phyloP scores from a whole-genome alignment of 1,140 invertebrate species.

The Agrypnia vestita region DNA sequence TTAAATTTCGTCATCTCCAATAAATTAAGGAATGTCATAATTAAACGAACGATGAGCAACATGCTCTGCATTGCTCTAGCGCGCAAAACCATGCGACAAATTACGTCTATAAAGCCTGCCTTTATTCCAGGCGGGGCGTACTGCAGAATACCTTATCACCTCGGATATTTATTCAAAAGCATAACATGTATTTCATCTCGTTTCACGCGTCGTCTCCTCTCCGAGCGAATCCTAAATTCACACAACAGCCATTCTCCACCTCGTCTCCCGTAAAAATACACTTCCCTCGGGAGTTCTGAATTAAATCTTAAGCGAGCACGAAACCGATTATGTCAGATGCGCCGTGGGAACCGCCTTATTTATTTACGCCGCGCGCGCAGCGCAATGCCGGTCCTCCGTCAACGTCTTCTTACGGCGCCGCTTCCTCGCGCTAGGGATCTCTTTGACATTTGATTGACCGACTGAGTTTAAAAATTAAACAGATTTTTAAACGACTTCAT shows the following conservation, averaged over 20 bases:
- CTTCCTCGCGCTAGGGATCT: too few species aligned
- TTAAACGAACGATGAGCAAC: too few species aligned
- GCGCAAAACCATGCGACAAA: too few species aligned
- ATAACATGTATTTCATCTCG: slow-evolving; percentile 20
- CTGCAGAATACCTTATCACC: background rate
- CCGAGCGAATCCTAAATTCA: slow-evolving; percentile 26
- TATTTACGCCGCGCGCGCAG: slow-evolving; percentile 21
- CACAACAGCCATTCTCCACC: slow-evolving; percentile 23
- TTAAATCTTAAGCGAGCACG: slow-evolving; percentile 55
- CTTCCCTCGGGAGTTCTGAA: slow-evolving; percentile 51
- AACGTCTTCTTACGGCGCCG: background rate
- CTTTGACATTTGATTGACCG: too few species aligned
- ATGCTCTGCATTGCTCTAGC: too few species aligned
- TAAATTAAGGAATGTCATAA: too few species aligned
- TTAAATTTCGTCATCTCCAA: too few species aligned
- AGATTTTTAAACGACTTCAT: too few species aligned
- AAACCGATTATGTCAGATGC: slow-evolving; percentile 56
- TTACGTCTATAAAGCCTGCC: background rate
- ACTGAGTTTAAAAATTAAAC: too few species aligned
- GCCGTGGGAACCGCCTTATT: slow-evolving; percentile 34
- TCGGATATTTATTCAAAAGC: background rate
- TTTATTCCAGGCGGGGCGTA: background rate
- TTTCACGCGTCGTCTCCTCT: slow-evolving; percentile 25
- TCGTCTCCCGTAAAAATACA: slow-evolving; percentile 51
- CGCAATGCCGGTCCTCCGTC: background rate